Evolutionary conservation across 2,888 invertebrate species (phyloP).

Genomic region (Brenthis daphne): DNA sequence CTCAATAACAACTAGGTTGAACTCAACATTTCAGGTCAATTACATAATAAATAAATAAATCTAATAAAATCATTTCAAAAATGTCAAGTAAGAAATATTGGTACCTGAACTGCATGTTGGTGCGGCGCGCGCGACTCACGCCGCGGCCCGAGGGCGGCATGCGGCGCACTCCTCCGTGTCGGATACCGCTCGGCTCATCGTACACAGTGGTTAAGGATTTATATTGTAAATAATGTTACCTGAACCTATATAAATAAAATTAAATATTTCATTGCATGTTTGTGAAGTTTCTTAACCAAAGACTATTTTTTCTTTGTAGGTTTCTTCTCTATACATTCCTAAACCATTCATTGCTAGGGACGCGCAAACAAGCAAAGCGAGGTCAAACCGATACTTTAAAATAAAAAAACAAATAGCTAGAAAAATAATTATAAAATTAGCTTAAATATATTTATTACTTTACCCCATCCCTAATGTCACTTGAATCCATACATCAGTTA

Average conservation of each 20-base stretch:
- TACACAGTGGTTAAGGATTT: conserved; percentile 80
- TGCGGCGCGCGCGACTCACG: conserved; percentile 90
- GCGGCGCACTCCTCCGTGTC: conserved; percentile 88
- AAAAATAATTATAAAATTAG: too few relatives aligned
- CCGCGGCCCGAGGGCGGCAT: conserved; percentile 91
- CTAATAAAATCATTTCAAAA: not conserved
- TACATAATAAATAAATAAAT: not conserved
- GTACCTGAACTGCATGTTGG: conserved; percentile 96
- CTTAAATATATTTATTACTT: too few relatives aligned
- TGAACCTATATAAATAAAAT: not conserved
- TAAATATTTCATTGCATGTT: not conserved
- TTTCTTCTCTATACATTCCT: too few relatives aligned
- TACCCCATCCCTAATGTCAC: too few relatives aligned
- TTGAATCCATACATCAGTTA: too few relatives aligned
- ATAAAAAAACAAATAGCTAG: too few relatives aligned
- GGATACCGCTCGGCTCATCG: conserved; percentile 93
- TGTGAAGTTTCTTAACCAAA: too few relatives aligned
- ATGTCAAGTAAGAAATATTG: conserved; percentile 22
- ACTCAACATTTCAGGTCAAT: not conserved
- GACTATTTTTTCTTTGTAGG: too few relatives aligned
- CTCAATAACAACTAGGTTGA: too few relatives aligned
- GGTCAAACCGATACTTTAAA: too few relatives aligned
- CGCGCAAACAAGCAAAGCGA: too few relatives aligned
- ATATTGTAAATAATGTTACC: not conserved
- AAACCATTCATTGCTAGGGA: too few relatives aligned